These are phyloP conservation scores for Capricornis sumatraensis DNA, from an alignment of 2,113 vertebrate species.

Conservation along the genomic window DNA sequence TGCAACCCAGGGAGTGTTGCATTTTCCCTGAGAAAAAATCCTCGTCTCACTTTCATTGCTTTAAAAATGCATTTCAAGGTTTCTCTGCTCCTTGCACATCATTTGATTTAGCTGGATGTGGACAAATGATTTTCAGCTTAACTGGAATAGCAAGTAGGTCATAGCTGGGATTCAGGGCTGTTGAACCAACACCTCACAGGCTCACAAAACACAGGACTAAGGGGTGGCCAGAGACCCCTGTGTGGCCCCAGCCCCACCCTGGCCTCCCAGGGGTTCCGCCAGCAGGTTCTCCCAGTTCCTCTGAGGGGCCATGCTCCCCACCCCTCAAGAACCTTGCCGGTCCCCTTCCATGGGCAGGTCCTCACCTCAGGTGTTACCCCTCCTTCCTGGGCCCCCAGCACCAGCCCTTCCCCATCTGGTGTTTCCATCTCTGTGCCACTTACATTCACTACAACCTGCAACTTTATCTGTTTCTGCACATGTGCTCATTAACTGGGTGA, in stretches of 20 bases:
- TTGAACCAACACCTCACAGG: background rate
- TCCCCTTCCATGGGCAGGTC: background rate
- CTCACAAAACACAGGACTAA: background rate
- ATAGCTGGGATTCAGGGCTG: accelerated
- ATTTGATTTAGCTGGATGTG: background rate
- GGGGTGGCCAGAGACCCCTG: accelerated
- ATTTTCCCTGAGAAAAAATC: background rate
- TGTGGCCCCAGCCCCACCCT: accelerated
- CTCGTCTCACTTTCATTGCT: accelerated
- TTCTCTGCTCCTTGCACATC: background rate
- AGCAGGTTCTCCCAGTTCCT: background rate
- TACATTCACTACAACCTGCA: background rate
- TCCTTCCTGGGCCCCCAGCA: background rate
- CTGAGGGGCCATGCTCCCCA: accelerated
- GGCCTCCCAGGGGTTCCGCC: background rate
- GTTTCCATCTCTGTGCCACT: background rate
- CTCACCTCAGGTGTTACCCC: too few species aligned
- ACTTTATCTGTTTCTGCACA: background rate
- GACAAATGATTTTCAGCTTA: background rate
- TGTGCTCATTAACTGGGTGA: background rate
- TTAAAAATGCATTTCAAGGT: background rate
- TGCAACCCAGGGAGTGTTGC: background rate
- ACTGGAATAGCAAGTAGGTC: background rate
- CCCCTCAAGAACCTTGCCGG: accelerated
- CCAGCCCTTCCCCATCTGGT: background rate